Evolutionary conservation across 2,113 vertebrate genomes (phyloP), one percentile per base, ranked within the genome.

Genomic region (Saimiri boliviensis): DNA sequence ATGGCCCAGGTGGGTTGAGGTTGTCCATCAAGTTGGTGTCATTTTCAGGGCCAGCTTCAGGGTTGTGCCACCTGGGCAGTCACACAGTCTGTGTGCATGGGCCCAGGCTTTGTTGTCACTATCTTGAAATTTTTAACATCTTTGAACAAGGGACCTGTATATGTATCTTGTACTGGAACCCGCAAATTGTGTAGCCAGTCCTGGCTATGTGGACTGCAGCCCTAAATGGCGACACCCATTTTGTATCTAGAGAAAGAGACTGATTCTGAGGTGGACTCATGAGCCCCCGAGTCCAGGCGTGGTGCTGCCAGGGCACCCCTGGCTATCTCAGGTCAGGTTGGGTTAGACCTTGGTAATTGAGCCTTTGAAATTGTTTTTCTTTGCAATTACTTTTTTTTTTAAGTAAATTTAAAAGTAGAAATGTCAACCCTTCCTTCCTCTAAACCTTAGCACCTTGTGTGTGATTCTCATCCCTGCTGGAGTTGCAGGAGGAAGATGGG

Each of bases 351-450:
- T 47, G 42, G 63, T 83, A 83, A 86, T 2, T 73, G 54, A 74
- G 3, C 23, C 12, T 20, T 49, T 54, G 47, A 5, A 23, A 80
- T n/a, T 54, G 52, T n/a, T 47, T 70, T 74, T 52, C 30, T 52
- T 90, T 70, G 11, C 47, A 83, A 66, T 94, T 93, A 63, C 71
- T 68, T 87, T 71, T 45, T 68, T 58, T 81, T 80, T 32, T 85
- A 20, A 95, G 58, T 76, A 91, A 70, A 91, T 79, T 77, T 91
- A 32, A 70, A 95, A 86, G 70, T 79, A 77, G 70, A 93, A 93
- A 86, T 83, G 70, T 86, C 82, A 86, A 54, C 42, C 32, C 3
- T 45, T 83, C 14, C 25, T 70, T 81, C 8, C 9, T n/a, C 54
- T 74, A 54, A 93, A n/a, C 3, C 8, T 63, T 80, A 42, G 37